Evolutionary conservation across 1,140 invertebrate species (phyloP), one percentile per base, ranked within the genome.

Genomic region (Pomacea maculata): DNA sequence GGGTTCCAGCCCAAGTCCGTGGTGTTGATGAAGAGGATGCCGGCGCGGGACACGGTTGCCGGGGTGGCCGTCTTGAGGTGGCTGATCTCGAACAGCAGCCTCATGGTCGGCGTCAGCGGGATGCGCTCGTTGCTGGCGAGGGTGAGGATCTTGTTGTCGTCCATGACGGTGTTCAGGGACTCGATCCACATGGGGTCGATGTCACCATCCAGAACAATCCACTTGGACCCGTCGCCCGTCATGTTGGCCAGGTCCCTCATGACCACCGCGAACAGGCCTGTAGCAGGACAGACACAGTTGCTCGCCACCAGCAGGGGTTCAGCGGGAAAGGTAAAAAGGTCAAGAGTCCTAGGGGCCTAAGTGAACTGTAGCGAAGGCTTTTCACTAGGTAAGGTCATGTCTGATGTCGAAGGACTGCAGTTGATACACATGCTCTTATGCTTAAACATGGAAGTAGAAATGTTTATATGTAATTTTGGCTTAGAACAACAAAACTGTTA

Each of bases 111-210:
- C 19, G 96, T 98, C 74, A 99, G 91, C 21, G 97, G 96, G 84
- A 99, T 99, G 89, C 97, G 93, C 91, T 99, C 98, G 89, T 99
- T 99, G 90, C 97, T 98, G 7, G 97, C 97, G 85, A 99, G 92
- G 9, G 98, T 99, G 77, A 99, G 92, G 19, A 99, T 95, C 86
- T 93, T 93, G 84, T 94, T 94, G 86, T 94, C 93, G 87, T 94
- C 93, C 93, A 94, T 94, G 52, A 93, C 93, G 19, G 93, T 94
- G 89, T 99, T 99, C 11, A 99, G 92, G 7, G 97, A 98, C 91
- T 98, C 97, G 85, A 99, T 99, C 97, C 97, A 99, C 97, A 98
- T 98, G 0, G 98, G 97, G 94, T 99, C 98, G 87, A 99, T 99
- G 87, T 99, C 97, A 72, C 97, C 97, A 91, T 99, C 98, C 70